Base-by-base conservation (phyloP, 2,797 vertebrate genomes). In the Sebastes trivittatus region DNA sequence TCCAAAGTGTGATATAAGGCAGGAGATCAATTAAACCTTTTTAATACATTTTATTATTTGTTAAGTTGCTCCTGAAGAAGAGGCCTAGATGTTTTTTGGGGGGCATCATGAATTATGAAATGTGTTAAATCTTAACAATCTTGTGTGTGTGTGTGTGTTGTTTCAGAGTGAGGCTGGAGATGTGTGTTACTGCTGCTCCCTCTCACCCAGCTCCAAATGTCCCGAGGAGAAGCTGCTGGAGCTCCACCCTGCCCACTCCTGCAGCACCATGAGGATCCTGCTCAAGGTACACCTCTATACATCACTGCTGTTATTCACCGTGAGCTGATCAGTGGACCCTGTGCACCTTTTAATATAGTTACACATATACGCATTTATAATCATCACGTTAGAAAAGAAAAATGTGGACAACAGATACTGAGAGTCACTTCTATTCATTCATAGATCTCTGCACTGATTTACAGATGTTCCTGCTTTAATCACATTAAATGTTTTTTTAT, bases 131-230 rank as follows among this genome's bases (percentile, higher is more conserved):
- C 1, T 4, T 32, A 34, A 63, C 4, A 5, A 18, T 1, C 30
- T 11, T n/a, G n/a, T 72, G 11, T 67, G 52, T n/a, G n/a, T n/a
- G n/a, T 72, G 22, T 69, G 49, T 75, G 36, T 66, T 77, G 25
- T 73, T 83, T 54, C 88, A 95, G 94, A 94, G 88, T 62, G 92
- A 92, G 11, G 93, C 93, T 87, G 94, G 90, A 3, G 95, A 95
- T 78, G 84, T 96, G 81, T 98, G 97, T 87, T 93, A 96, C 78
- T 98, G 97, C 88, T 98, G 97, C 91, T 92, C 96, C 85, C 95
- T 97, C 70, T 92, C 92, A 58, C 85, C 93, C 10, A 86, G 86
- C 61, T 62, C 85, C 55, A 91, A 92, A 82, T 97, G 97, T 81
- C 92, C 94, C 5, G 95, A 96, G 79, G 96, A 97, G 78, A 94